These are phyloP conservation scores for Dendrocincla fuliginosa DNA, from an alignment of 2,797 vertebrate genomes.

Conservation along the genomic window DNA sequence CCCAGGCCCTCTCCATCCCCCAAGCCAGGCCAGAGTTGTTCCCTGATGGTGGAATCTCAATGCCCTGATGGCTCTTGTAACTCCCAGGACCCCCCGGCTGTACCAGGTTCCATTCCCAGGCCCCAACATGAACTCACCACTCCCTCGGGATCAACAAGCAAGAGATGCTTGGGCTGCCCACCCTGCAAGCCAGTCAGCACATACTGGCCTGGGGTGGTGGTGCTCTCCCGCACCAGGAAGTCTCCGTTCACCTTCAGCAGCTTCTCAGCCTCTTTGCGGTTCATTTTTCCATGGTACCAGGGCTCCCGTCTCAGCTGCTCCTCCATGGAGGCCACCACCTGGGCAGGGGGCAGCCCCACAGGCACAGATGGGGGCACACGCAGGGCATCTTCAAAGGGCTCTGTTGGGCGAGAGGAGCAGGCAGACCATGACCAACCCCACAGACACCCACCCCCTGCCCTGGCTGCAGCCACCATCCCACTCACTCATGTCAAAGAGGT, in stretches of 20 bases:
- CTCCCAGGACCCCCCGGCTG: accelerated
- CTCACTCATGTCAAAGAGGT: slow-evolving; percentile 98
- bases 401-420: slow-evolving; percentile 64
- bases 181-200: slow-evolving; percentile 95
- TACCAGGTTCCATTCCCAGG: background rate
- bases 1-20: background rate
- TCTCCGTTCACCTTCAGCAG: slow-evolving; percentile 91
- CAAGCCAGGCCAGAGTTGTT: background rate
- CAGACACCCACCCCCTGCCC: background rate
- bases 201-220: slow-evolving; percentile 93
- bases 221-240: slow-evolving; percentile 95
- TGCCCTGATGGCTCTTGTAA: background rate
- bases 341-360: slow-evolving; percentile 33
- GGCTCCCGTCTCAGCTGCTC: slow-evolving; percentile 90
- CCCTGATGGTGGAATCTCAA: background rate
- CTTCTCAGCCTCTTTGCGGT: slow-evolving; percentile 89
- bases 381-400: slow-evolving; percentile 95
- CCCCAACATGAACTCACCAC: slow-evolving; percentile 81
- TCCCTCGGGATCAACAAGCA: slow-evolving; percentile 95
- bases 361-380: slow-evolving; percentile 57
- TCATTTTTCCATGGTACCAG: slow-evolving; percentile 96
- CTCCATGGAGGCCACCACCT: slow-evolving; percentile 84
- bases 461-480: accelerated
- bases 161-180: slow-evolving; percentile 92
- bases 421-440: accelerated